phyloP scores from a whole-genome alignment of 2,888 invertebrate genomes.

The Tridacna gigas region DNA sequence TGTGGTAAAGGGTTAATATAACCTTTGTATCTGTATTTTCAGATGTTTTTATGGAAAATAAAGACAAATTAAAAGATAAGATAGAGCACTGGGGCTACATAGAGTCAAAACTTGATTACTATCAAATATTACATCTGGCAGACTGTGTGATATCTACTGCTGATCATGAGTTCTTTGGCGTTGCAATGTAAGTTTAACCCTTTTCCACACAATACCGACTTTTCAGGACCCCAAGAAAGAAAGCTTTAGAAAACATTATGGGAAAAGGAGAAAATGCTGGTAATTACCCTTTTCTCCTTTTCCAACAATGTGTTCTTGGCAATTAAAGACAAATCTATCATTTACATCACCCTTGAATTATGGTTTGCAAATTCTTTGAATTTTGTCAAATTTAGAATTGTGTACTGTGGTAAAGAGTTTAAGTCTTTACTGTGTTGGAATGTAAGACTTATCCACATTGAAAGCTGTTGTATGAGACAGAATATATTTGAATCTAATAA shows the following conservation, averaged over 20 bases:
- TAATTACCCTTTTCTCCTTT: neutral
- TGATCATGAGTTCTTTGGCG: constrained; percentile 91
- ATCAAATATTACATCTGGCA: constrained; percentile 86
- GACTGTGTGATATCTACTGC: constrained; percentile 91
- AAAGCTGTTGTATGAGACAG: too few species aligned
- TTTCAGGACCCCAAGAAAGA: neutral
- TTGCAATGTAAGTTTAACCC: constrained; percentile 88
- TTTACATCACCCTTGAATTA: too few species aligned
- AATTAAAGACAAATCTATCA: too few species aligned
- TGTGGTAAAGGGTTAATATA: too few species aligned
- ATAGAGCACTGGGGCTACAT: constrained; percentile 88
- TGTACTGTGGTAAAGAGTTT: too few species aligned
- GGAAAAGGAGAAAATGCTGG: neutral
- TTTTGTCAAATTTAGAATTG: too few species aligned
- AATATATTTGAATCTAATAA: too few species aligned
- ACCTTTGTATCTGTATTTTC: neutral
- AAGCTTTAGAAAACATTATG: neutral
- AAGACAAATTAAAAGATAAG: constrained; percentile 70
- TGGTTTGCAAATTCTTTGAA: too few species aligned
- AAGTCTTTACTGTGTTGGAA: too few species aligned
- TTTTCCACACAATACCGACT: neutral
- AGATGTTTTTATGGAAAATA: constrained; percentile 86
- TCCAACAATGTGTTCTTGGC: neutral
- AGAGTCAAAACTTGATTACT: constrained; percentile 87
- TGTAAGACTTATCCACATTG: too few species aligned